Percentiles rank a stretch among this genome's conserved stretches.
These are phyloP conservation scores for Aplysina aerophoba DNA, from an alignment of 37 sponge, comb jelly and placozoan species.

Conservation along the genomic window DNA sequence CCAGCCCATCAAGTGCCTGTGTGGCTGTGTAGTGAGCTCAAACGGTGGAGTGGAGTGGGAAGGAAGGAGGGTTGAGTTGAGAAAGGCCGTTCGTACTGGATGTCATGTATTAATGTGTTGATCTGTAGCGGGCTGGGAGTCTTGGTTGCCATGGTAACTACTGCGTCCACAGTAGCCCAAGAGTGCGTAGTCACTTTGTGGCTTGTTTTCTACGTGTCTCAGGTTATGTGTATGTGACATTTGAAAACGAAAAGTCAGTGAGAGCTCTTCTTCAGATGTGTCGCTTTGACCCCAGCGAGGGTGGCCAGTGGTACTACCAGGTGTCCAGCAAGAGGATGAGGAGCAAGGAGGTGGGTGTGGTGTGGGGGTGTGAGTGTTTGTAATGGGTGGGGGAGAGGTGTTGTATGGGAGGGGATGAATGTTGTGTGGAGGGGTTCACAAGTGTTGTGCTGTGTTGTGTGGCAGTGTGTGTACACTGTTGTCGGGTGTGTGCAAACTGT, in stretches of 20 bases:
- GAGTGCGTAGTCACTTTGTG: neutral
- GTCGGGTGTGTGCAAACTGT: too few species aligned
- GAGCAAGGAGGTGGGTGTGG: constrained; percentile 83
- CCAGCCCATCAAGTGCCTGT: too few species aligned
- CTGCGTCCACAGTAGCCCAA: too few species aligned
- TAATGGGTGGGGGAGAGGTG: neutral
- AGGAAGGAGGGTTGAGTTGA: neutral
- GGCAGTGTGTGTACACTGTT: too few species aligned
- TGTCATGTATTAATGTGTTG: neutral
- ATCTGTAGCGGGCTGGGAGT: neutral
- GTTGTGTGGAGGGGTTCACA: too few species aligned
- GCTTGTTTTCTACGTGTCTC: neutral
- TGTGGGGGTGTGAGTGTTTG: neutral
- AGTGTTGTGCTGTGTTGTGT: too few species aligned
- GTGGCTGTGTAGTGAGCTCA: neutral
- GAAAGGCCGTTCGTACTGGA: neutral
- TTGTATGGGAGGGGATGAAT: neutral
- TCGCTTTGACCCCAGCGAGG: constrained; percentile 79
- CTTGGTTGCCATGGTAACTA: neutral
- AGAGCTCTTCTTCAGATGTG: constrained; percentile 80
- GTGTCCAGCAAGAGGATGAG: constrained; percentile 87
- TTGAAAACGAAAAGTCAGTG: constrained; percentile 88
- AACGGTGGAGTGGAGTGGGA: neutral
- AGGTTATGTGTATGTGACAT: constrained; percentile 96
- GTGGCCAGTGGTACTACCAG: constrained; percentile 87